phyloP scores from a whole-genome alignment of 2,888 invertebrate genomes.

The Notocelia uddmanniana region DNA sequence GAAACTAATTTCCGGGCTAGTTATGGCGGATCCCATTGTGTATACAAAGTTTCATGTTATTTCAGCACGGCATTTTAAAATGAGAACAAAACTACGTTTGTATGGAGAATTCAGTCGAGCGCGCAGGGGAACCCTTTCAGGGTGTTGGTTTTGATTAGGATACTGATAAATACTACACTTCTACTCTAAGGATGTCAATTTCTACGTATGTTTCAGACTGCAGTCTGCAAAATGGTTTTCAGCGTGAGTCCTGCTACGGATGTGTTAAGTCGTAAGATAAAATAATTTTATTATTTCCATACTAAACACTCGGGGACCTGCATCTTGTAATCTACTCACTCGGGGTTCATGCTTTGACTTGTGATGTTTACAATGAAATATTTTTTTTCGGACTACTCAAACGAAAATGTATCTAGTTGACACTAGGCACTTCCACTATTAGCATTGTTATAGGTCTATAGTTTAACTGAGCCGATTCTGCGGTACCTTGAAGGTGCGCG shows the following conservation, averaged over 20 bases:
- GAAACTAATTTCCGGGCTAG: no score
- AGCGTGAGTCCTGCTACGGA: background rate
- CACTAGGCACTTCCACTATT: background rate
- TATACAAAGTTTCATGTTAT: no score
- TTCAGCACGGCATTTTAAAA: no score
- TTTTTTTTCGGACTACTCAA: background rate
- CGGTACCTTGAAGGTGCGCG: background rate
- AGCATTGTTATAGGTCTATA: background rate
- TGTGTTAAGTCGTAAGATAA: background rate
- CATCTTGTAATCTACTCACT: conserved; percentile 6
- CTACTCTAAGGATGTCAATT: background rate
- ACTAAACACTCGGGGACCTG: background rate
- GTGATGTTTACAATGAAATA: background rate
- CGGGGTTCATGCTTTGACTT: conserved; percentile 21
- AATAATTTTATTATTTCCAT: background rate
- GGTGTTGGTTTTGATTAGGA: background rate
- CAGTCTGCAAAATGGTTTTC: background rate
- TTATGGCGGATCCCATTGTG: no score
- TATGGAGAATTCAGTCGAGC: no score
- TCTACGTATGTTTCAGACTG: background rate
- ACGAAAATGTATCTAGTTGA: background rate
- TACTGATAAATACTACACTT: background rate
- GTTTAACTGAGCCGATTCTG: no score
- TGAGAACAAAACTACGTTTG: no score
- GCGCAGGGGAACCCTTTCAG: no score